phyloP scores from a whole-genome alignment of 2,113 vertebrate genomes.

The Girardinichthys multiradiatus region DNA sequence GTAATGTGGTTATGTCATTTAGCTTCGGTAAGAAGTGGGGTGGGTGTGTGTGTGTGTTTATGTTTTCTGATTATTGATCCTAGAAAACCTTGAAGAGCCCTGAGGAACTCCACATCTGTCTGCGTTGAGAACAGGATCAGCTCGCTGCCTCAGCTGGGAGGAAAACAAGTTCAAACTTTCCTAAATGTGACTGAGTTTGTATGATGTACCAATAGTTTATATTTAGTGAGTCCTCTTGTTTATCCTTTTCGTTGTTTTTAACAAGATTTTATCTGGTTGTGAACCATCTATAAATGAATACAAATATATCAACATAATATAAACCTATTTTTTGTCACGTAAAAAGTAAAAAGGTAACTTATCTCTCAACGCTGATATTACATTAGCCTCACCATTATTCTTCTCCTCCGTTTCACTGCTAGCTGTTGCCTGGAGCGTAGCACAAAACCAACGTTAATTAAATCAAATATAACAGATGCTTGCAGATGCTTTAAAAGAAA shows the following conservation, averaged over 20 bases:
- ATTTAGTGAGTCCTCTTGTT: no score
- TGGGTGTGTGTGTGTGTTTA: no score
- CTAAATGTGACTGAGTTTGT: no score
- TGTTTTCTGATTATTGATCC: no score
- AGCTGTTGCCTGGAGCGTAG: constrained; percentile 54
- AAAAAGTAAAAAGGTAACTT: not conserved
- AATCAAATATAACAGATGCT: not conserved
- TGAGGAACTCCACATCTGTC: no score
- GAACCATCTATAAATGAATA: not conserved
- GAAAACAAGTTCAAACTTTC: no score
- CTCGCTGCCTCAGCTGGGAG: no score
- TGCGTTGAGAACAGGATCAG: no score
- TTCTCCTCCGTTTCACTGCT: constrained; percentile 27
- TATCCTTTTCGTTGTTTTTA: not conserved
- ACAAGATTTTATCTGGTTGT: not conserved
- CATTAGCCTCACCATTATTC: constrained; percentile 49
- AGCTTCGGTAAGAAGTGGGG: no score
- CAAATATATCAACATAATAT: not conserved
- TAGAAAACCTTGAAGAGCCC: no score
- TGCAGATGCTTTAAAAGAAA: not conserved
- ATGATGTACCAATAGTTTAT: no score
- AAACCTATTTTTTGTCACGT: not conserved
- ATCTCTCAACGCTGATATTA: not conserved
- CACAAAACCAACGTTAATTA: constrained; percentile 2
- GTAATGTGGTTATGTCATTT: no score